Conservation (phyloP, 1,140 invertebrate genomes). For the Philotrypesis tridentata region DNA sequence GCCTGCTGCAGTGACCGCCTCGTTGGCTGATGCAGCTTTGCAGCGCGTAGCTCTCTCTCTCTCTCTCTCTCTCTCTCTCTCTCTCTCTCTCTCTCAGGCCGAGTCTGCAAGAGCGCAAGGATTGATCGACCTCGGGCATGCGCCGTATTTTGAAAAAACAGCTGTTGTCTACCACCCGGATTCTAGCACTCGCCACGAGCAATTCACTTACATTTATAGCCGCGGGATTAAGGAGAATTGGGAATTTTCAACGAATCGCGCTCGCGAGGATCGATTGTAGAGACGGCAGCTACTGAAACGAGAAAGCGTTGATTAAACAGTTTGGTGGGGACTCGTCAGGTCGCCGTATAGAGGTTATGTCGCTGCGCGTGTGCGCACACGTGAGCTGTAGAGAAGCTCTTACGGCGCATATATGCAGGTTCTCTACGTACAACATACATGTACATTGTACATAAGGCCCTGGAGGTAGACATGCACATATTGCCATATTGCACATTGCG, state of each 20-base stretch:
- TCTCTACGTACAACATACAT: background rate
- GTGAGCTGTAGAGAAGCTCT: background rate
- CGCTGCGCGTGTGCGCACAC: conserved; percentile 26
- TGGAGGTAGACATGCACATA: background rate
- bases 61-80: too few relatives aligned
- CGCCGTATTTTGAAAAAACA: background rate
- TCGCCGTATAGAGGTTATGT: conserved; percentile 9
- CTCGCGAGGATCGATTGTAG: background rate
- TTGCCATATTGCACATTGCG: too few relatives aligned
- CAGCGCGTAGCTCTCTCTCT: too few relatives aligned
- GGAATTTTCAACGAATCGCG: background rate
- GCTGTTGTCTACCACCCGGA: background rate
- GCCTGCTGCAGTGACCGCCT: too few relatives aligned
- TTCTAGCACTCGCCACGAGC: too few relatives aligned
- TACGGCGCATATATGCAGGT: background rate
- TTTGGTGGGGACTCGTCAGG: too few relatives aligned
- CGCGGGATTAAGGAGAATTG: background rate
- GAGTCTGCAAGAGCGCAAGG: background rate
- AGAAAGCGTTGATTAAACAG: too few relatives aligned
- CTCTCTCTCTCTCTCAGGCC: too few relatives aligned
- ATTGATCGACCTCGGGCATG: background rate
- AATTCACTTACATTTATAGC: too few relatives aligned
- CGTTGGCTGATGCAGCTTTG: too few relatives aligned
- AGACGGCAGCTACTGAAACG: background rate
- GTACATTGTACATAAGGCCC: background rate